Percentiles rank a stretch among this genome's conserved stretches.
phyloP scores from a whole-genome alignment of 2,888 invertebrate genomes.

The Selenia dentaria region DNA sequence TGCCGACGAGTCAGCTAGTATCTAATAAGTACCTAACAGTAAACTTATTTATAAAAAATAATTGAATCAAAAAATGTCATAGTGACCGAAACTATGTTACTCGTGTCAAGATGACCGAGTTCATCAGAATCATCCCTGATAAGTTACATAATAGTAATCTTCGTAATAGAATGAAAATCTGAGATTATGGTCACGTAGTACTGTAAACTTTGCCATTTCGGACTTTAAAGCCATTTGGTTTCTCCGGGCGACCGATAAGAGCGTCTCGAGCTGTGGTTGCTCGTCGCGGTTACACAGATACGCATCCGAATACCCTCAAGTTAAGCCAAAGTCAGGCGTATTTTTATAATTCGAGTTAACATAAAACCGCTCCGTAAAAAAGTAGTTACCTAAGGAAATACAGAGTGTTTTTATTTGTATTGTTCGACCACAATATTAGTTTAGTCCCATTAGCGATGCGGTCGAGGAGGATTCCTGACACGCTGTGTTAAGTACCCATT shows the following conservation, averaged over 20 bases:
- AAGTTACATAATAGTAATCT: conserved; percentile 8
- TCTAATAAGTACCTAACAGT: too few relatives aligned
- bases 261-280: conserved; percentile 27
- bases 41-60: too few relatives aligned
- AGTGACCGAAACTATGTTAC: too few relatives aligned
- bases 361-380: conserved; percentile 16
- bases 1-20: too few relatives aligned
- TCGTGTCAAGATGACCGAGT: too few relatives aligned
- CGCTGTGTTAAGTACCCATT: conserved; percentile 2
- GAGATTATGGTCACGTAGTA: conserved; percentile 38
- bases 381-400: too few relatives aligned
- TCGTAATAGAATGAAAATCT: conserved; percentile 31
- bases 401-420: too few relatives aligned
- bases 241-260: conserved; percentile 37
- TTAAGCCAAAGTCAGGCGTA: conserved; percentile 30
- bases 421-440: too few relatives aligned
- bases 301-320: conserved; percentile 30
- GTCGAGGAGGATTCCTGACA: not conserved
- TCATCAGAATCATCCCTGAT: not conserved
- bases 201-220: conserved; percentile 47
- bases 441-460: too few relatives aligned
- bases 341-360: conserved; percentile 27
- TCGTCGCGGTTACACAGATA: conserved; percentile 31
- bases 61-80: too few relatives aligned
- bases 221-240: conserved; percentile 48